Base-by-base conservation (phyloP, 1,140 invertebrate species). In the Rhizoglyphus robini region DNA sequence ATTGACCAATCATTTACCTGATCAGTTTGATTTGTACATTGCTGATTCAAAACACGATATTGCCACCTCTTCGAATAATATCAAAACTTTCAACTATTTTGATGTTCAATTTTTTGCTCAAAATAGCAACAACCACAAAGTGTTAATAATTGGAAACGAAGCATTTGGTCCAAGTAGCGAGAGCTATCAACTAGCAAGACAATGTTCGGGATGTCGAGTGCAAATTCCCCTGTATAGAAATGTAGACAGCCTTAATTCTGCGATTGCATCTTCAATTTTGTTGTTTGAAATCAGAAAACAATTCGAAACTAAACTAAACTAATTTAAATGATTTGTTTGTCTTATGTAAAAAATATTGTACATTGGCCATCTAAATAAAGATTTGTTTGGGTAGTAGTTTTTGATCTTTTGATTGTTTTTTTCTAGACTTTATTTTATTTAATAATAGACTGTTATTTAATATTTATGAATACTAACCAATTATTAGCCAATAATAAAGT, bases 241-340 rank as follows among this genome's bases (percentile, higher is more conserved):
- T 13, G 79, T 92, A 1, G 87, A 95, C 41, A 95, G 90, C 76
- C 78, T 96, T 38, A 96, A 96, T 74, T 82, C 82, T 48, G 83
- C 84, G 13, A 83, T 87, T 71, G 88, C 90, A 3, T 76, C 86
- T 30, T 86, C 87, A 46, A 81, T 95, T 41, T 81, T 96, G 69
- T 77, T 84, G 15, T 95, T 88, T 79, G 90, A 95, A 82, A 82
- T 93, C 47, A 82, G 81, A 71, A 82, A 83, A 74, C 88, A 90
- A 74, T 76, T 82, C 49, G 18, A 64, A 41, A 41, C 36, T 11
- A 41, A 41, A 18, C 18, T 11, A 41, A 41, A n/a, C n/a, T n/a
- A n/a, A n/a, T n/a, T n/a, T n/a, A n/a, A n/a, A n/a, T n/a, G n/a
- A n/a, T n/a, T n/a, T n/a, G n/a, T n/a, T n/a, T n/a, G n/a, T n/a